Conservation (phyloP, 2,888 invertebrate genomes). For the Agrenia bidenticulata region DNA sequence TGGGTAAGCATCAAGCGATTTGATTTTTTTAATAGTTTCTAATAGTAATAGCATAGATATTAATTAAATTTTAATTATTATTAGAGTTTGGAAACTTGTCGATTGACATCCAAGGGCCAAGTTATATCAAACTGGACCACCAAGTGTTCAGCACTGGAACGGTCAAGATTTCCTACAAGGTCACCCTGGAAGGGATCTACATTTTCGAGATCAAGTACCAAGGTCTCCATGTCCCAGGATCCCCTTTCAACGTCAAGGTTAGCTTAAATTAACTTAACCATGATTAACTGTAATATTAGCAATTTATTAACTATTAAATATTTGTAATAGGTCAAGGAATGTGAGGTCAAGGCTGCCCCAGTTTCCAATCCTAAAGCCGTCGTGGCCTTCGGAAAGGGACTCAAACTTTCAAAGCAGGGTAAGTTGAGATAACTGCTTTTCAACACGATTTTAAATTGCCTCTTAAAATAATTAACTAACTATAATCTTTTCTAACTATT, state of each 20-base stretch:
- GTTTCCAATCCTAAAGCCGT: slow-evolving; percentile 18
- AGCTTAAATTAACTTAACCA: no score
- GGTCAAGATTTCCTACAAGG: slow-evolving; percentile 19
- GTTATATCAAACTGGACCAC: slow-evolving; percentile 12
- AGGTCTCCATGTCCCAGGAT: slow-evolving; percentile 16
- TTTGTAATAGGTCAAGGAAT: neutral
- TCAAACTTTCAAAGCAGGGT: slow-evolving; percentile 15
- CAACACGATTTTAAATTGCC: no score
- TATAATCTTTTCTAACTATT: neutral
- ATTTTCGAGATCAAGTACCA: slow-evolving; percentile 21
- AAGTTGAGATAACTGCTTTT: slow-evolving; percentile 2
- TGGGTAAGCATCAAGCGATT: neutral
- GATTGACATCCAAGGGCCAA: slow-evolving; percentile 1
- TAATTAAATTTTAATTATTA: no score
- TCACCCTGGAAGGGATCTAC: slow-evolving; percentile 19
- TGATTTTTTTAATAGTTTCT: no score
- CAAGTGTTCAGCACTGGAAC: slow-evolving; percentile 5
- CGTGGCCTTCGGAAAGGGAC: slow-evolving; percentile 25
- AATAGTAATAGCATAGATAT: no score
- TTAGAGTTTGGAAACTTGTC: neutral
- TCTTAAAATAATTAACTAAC: neutral
- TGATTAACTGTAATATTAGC: no score
- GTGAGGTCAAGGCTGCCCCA: neutral
- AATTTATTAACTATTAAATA: no score
- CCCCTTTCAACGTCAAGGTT: slow-evolving; percentile 30